Evolutionary conservation across 2,113 vertebrate genomes (phyloP).

Genomic region (Microtus montanus): DNA sequence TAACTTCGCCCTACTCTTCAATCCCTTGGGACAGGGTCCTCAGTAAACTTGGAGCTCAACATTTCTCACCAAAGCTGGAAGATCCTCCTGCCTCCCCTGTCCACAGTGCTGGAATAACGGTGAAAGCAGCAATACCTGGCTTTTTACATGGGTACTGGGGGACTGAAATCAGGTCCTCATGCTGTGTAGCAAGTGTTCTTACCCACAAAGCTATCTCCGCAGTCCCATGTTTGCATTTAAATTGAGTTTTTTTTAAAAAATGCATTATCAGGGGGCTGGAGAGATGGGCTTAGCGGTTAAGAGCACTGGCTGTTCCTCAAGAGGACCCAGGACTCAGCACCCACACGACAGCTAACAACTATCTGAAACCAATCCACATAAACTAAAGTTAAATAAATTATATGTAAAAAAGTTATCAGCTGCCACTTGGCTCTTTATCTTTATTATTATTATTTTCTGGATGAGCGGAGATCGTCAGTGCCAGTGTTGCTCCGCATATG

Average conservation of each 20-base stretch:
- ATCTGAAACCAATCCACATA: too few species aligned
- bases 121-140: background rate
- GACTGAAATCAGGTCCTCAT: background rate
- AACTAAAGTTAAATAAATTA: too few species aligned
- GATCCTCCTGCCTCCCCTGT: too few species aligned
- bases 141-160: too few species aligned
- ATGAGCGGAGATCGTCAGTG: background rate
- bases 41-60: background rate
- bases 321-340: too few species aligned
- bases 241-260: background rate
- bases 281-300: too few species aligned
- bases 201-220: background rate
- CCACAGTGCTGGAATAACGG: too few species aligned
- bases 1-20: background rate
- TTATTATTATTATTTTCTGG: background rate
- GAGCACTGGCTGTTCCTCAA: too few species aligned
- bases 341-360: too few species aligned
- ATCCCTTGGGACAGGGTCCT: background rate
- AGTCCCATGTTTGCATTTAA: background rate
- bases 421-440: constrained; percentile 9
- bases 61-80: background rate
- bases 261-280: background rate
- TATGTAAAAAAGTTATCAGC: background rate
- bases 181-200: background rate
- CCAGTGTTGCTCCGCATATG: background rate